These are phyloP conservation scores for Bombus picipes DNA, from an alignment of 1,140 invertebrate species.

Conservation along the genomic window DNA sequence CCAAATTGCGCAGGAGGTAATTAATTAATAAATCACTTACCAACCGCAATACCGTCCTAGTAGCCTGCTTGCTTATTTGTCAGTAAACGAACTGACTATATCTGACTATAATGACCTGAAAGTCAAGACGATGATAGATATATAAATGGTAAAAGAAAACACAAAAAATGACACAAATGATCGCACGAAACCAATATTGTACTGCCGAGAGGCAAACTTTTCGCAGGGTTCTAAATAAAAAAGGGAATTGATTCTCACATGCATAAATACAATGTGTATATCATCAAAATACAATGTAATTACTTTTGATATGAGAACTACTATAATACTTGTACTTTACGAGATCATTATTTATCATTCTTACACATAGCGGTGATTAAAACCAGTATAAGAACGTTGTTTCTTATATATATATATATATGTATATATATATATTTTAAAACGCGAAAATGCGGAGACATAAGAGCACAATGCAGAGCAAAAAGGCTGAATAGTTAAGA, in stretches of 20 bases:
- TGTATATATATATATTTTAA: conserved; percentile 61
- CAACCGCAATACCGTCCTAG: conserved; percentile 73
- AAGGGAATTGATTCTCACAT: conserved; percentile 70
- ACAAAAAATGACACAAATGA: conserved; percentile 59
- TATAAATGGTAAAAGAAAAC: conserved; percentile 60
- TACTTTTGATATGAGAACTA: conserved; percentile 70
- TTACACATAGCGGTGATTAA: conserved; percentile 60
- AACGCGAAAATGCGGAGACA: conserved; percentile 62
- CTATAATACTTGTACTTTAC: conserved; percentile 73
- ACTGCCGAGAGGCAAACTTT: conserved; percentile 76
- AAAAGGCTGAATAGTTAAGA: conserved; percentile 66
- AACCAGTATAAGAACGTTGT: conserved; percentile 60
- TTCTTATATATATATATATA: conserved; percentile 55
- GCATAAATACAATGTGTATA: conserved; percentile 65
- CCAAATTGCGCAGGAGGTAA: conserved; percentile 81
- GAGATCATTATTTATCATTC: conserved; percentile 66
- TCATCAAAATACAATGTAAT: conserved; percentile 65
- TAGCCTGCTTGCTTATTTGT: conserved; percentile 71
- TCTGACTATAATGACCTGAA: conserved; percentile 66
- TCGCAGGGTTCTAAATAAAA: conserved; percentile 70
- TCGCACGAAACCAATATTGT: conserved; percentile 65
- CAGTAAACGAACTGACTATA: conserved; percentile 63
- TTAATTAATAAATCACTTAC: conserved; percentile 78
- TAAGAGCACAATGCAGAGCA: conserved; percentile 63
- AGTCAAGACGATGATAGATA: conserved; percentile 73